Evolutionary conservation across 1,140 invertebrate genomes (phyloP), one percentile per base, ranked within the genome.

Genomic region (Drosophila seguyi): DNA sequence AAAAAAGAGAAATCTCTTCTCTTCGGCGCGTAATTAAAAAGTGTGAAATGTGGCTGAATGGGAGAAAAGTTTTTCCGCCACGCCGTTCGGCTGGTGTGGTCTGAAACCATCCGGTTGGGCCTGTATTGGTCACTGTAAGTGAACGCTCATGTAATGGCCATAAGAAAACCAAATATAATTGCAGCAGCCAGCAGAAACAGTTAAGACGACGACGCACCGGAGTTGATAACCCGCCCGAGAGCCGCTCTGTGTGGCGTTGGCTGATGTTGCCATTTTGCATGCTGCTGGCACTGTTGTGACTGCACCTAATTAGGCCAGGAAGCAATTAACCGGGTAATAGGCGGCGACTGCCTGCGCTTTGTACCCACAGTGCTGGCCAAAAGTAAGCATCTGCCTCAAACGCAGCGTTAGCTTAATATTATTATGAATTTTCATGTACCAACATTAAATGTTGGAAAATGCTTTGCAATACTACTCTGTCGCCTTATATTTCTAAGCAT

Each of bases 301-400:
- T 79, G 58, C 56, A 27, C 45, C 67, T 84, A 88, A 88, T 88
- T 88, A 84, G 85, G 84, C 77, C 84, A 84, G 85, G 84, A 90
- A 88, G 73, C 77, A 81, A 88, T 90, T 88, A 84, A 78, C 68
- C 62, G 76, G 61, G 79, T 86, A 86, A 87, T 62, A 82, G 79
- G 75, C n/a, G 10, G 44, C 38, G 34, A 48, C 60, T 74, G 68
- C 41, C 68, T 69, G 76, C 57, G 48, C 68, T 56, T 75, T 57
- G 18, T 31, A 22, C 25, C 20, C 31, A 57, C 65, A 71, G 41
- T 71, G 50, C 25, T 10, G 36, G 27, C 0, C 20, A 47, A 25
- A 45, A 56, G 13, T 38, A 18, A 47, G 6, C 1, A 13, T n/a
- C 52, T 20, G 7, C 1, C 16, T 4, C 1, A 27, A 29, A 36